These are phyloP conservation scores for Parochlus steinenii DNA, from an alignment of 2,888 invertebrate genomes.

Conservation along the genomic window DNA sequence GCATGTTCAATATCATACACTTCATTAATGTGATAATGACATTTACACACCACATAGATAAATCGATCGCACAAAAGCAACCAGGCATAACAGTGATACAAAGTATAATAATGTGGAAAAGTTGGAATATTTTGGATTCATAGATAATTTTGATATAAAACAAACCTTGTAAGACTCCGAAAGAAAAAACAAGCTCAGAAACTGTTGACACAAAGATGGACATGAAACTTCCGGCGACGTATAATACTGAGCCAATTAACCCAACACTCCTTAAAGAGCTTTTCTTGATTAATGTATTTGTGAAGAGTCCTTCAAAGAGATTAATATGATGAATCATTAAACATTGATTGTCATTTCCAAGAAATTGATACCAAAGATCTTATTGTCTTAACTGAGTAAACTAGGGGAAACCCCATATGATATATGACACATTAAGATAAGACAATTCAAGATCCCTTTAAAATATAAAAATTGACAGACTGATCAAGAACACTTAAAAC, in stretches of 20 bases:
- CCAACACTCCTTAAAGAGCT: constrained; percentile 51
- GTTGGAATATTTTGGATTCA: neutral
- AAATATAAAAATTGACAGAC: too few species aligned
- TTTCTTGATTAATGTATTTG: constrained; percentile 46
- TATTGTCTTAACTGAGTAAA: too few species aligned
- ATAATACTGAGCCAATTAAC: constrained; percentile 43
- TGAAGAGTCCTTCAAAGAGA: constrained; percentile 45
- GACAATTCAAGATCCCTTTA: too few species aligned
- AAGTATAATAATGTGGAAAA: too few species aligned
- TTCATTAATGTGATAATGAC: neutral
- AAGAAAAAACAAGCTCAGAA: constrained; percentile 43
- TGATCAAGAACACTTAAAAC: too few species aligned
- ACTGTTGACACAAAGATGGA: constrained; percentile 46
- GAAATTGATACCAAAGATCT: too few species aligned
- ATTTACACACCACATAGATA: neutral
- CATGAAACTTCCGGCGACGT: constrained; percentile 41
- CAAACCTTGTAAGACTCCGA: constrained; percentile 44
- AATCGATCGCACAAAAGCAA: constrained; percentile 8
- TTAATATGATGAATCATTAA: too few species aligned
- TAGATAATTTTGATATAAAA: neutral
- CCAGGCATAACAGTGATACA: neutral
- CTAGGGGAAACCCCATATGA: too few species aligned
- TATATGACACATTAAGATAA: too few species aligned
- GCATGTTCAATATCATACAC: neutral
- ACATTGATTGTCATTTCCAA: too few species aligned